phyloP scores from a whole-genome alignment of 2,888 invertebrate genomes.

The Conomelus anceps region DNA sequence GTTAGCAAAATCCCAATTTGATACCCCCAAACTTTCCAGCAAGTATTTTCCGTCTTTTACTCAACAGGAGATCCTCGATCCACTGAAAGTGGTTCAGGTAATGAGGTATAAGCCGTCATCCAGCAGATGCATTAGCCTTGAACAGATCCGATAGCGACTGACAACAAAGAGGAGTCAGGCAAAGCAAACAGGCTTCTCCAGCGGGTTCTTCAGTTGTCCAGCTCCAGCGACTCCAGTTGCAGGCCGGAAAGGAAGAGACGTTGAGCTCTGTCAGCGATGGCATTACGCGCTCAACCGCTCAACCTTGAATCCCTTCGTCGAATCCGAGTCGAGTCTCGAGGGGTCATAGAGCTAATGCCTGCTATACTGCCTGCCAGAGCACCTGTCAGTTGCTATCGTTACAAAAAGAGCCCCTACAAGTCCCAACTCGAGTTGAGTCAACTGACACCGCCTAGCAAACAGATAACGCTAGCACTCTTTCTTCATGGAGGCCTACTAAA shows the following conservation, averaged over 20 bases:
- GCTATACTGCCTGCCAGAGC: too few relatives aligned
- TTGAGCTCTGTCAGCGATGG: background rate
- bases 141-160: background rate
- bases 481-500: too few relatives aligned
- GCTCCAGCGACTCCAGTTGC: background rate
- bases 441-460: background rate
- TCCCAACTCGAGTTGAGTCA: background rate
- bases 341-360: background rate
- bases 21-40: too few relatives aligned
- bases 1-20: too few relatives aligned
- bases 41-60: too few relatives aligned
- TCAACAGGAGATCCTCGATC: background rate
- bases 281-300: background rate
- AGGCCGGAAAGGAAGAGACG: background rate
- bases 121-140: background rate
- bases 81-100: background rate
- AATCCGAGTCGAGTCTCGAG: background rate
- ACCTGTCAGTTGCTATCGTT: background rate
- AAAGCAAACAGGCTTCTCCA: background rate
- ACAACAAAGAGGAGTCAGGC: background rate
- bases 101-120: too few relatives aligned
- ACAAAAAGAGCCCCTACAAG: background rate
- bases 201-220: background rate
- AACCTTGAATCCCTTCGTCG: background rate
- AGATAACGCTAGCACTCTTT: too few relatives aligned